Evolutionary conservation across 2,888 invertebrate species (phyloP).

Genomic region (Nomada ruficornis): DNA sequence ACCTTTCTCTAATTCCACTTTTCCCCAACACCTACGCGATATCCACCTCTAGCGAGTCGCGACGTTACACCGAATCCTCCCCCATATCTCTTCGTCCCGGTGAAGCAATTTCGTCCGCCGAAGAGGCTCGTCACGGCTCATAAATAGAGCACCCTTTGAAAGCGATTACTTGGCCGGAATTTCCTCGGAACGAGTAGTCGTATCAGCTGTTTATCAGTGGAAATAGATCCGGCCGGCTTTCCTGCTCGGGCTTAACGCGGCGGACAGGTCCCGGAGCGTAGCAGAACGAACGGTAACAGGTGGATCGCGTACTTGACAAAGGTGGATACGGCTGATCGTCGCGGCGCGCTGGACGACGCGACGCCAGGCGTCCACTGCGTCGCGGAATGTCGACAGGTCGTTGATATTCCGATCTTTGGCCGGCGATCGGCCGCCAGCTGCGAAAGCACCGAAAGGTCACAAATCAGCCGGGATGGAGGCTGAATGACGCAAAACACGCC

Average conservation of each 20-base stretch:
- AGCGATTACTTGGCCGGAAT: constrained; percentile 49
- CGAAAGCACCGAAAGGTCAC: constrained; percentile 76
- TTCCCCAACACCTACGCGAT: not conserved
- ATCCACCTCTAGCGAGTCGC: not conserved
- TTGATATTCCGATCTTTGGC: constrained; percentile 72
- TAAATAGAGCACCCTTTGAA: constrained; percentile 50
- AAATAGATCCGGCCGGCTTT: constrained; percentile 66
- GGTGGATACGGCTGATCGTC: constrained; percentile 14
- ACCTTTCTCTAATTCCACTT: too few species aligned
- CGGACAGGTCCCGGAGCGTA: constrained; percentile 41
- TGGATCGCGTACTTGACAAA: constrained; percentile 63
- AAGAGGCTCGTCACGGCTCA: constrained; percentile 33
- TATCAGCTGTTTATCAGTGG: constrained; percentile 66
- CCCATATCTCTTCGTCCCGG: not conserved
- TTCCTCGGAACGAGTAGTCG: constrained; percentile 51
- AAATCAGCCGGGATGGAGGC: constrained; percentile 76
- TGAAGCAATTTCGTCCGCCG: constrained; percentile 1
- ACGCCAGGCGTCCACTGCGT: constrained; percentile 36
- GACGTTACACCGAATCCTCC: not conserved
- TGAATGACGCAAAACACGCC: constrained; percentile 82
- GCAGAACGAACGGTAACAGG: constrained; percentile 74
- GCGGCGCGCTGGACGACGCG: constrained; percentile 17
- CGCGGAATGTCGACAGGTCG: constrained; percentile 78
- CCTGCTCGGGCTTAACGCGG: constrained; percentile 30
- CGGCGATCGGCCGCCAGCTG: constrained; percentile 78